Evolutionary conservation across 2,797 vertebrate genomes (phyloP).

Genomic region (Sorex maritimensis): DNA sequence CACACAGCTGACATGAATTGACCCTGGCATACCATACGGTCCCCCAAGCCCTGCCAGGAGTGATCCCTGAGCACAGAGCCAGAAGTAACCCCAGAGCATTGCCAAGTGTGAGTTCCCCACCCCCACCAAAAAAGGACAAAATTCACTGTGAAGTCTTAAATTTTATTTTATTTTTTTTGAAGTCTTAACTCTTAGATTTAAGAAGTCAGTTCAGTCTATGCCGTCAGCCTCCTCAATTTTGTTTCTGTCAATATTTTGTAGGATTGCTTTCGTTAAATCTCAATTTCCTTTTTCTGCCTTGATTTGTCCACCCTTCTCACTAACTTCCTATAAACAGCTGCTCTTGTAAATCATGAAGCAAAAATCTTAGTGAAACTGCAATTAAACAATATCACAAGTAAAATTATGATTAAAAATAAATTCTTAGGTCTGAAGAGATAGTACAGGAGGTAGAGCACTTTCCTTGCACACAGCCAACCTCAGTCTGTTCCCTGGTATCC

Average conservation of each 20-base stretch:
- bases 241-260: constrained; percentile 63
- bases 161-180: background rate
- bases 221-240: constrained; percentile 51
- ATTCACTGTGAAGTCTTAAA: constrained; percentile 67
- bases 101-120: no score
- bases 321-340: constrained; percentile 48
- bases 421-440: no score
- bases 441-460: no score
- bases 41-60: no score
- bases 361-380: constrained; percentile 7
- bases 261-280: constrained; percentile 58
- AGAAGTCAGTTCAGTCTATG: constrained; percentile 64
- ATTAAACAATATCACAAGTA: constrained; percentile 58
- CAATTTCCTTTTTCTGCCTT: constrained; percentile 47
- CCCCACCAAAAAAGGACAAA: constrained; percentile 51
- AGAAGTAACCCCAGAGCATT: no score
- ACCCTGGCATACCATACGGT: no score
- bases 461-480: no score
- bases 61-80: no score
- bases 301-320: constrained; percentile 64
- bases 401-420: constrained; percentile 56
- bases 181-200: constrained; percentile 68
- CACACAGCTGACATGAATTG: no score
- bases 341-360: constrained; percentile 58
- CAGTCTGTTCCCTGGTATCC: no score